A percentile compares a stretch with the other conserved stretches of the same genome.
These are phyloP conservation scores for Epistrophe eligans DNA, from an alignment of 2,888 invertebrate species.

Conservation along the genomic window DNA sequence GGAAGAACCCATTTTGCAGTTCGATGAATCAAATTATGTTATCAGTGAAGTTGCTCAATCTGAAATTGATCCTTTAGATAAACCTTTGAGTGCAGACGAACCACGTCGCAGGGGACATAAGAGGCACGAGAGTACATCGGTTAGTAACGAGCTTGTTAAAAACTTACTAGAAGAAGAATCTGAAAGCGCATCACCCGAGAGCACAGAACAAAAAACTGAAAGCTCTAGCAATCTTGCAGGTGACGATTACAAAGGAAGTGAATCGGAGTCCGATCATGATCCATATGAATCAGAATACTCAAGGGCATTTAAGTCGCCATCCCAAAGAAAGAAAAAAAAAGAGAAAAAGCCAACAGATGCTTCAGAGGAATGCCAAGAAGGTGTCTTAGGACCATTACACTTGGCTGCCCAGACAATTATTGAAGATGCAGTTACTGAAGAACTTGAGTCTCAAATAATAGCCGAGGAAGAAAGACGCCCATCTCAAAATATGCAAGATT, in stretches of 20 bases:
- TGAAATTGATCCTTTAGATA: neutral
- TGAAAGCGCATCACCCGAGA: conserved; percentile 34
- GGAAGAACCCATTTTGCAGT: conserved; percentile 71
- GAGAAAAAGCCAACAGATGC: conserved; percentile 82
- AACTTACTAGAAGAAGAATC: conserved; percentile 79
- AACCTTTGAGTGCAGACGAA: conserved; percentile 74
- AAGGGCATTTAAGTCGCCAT: conserved; percentile 83
- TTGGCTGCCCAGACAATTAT: conserved; percentile 83
- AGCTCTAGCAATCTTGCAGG: conserved; percentile 72
- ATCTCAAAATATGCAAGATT: conserved; percentile 83
- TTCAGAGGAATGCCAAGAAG: conserved; percentile 81
- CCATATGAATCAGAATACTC: conserved; percentile 84
- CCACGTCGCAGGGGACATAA: conserved; percentile 85
- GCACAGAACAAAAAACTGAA: neutral
- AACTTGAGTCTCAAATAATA: conserved; percentile 79
- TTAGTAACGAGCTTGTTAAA: conserved; percentile 79
- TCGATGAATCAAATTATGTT: conserved; percentile 62
- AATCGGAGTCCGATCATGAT: conserved; percentile 84
- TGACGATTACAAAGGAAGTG: conserved; percentile 83
- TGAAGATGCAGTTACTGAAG: conserved; percentile 82
- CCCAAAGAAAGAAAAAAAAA: conserved; percentile 81
- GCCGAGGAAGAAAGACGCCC: conserved; percentile 80
- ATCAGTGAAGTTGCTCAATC: neutral
- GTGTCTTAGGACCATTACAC: conserved; percentile 81
- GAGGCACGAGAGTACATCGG: conserved; percentile 85